Percentiles rank a stretch among this genome's conserved stretches.
phyloP scores from a whole-genome alignment of 2,888 invertebrate species.

The Polymixis flavicincta region DNA sequence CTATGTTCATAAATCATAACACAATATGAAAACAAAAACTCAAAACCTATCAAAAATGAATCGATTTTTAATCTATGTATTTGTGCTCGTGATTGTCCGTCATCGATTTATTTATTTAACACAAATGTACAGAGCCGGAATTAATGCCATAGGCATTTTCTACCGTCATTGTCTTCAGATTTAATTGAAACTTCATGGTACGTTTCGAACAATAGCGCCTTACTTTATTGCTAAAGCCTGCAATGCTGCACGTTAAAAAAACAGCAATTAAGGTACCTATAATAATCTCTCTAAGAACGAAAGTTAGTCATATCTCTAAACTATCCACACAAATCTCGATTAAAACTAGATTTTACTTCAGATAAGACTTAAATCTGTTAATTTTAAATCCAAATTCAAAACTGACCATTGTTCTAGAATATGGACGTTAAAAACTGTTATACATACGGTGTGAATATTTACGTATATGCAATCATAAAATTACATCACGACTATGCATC shows the following conservation, averaged over 20 bases:
- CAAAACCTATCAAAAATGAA: neutral
- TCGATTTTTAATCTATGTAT: neutral
- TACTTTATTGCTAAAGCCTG: neutral
- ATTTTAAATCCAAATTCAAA: neutral
- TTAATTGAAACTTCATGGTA: constrained; percentile 5
- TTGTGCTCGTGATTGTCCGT: neutral
- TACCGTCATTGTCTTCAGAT: neutral
- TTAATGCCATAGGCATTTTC: too few species aligned
- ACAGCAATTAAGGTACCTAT: neutral
- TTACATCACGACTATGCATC: neutral
- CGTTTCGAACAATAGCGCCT: neutral
- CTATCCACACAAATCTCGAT: neutral
- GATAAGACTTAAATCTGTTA: neutral
- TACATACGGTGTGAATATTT: neutral
- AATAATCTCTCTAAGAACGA: neutral
- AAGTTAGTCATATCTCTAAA: neutral
- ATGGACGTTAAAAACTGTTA: neutral
- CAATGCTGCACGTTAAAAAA: neutral
- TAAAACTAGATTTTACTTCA: constrained; percentile 8
- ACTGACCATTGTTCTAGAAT: neutral
- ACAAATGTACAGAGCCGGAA: too few species aligned
- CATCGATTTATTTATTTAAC: too few species aligned
- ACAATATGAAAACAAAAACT: neutral
- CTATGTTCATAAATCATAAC: neutral
- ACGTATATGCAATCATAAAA: neutral